Percentiles rank a stretch among this genome's conserved stretches.
Conservation (phyloP, 2,113 vertebrate genomes). For the Merops nubicus region DNA sequence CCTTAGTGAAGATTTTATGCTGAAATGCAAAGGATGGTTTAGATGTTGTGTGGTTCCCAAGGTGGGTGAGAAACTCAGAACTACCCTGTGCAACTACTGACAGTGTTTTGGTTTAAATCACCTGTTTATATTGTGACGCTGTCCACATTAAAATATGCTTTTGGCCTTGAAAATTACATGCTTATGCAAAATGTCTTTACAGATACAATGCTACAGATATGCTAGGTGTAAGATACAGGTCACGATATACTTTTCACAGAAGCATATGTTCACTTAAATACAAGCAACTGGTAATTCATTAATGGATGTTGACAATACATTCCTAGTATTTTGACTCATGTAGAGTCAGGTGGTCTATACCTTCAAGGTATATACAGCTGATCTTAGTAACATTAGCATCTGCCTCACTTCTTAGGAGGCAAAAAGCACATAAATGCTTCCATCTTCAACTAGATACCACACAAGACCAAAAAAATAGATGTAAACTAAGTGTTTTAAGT, state of each 20-base stretch:
- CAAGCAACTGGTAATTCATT: constrained; percentile 8
- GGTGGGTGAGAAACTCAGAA: neutral
- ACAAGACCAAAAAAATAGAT: constrained; percentile 25
- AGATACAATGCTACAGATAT: neutral
- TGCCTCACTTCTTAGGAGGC: constrained; percentile 45
- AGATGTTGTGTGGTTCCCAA: neutral
- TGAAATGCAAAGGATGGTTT: neutral
- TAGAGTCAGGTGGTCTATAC: constrained; percentile 48
- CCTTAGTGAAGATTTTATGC: rapidly evolving
- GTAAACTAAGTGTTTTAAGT: neutral
- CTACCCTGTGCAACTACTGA: neutral
- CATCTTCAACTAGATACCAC: neutral
- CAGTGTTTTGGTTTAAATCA: neutral
- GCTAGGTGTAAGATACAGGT: neutral
- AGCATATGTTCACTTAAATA: neutral
- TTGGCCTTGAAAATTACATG: neutral
- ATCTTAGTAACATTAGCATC: constrained; percentile 24
- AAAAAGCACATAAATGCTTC: constrained; percentile 39
- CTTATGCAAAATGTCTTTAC: neutral
- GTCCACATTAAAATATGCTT: neutral
- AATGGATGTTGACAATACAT: neutral
- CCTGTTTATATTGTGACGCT: neutral
- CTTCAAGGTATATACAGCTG: constrained; percentile 26
- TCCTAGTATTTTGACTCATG: constrained; percentile 33
- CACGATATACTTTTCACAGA: constrained; percentile 18